Evolutionary conservation across 2,888 invertebrate species (phyloP).

Genomic region (Drosophila flavopinicola): DNA sequence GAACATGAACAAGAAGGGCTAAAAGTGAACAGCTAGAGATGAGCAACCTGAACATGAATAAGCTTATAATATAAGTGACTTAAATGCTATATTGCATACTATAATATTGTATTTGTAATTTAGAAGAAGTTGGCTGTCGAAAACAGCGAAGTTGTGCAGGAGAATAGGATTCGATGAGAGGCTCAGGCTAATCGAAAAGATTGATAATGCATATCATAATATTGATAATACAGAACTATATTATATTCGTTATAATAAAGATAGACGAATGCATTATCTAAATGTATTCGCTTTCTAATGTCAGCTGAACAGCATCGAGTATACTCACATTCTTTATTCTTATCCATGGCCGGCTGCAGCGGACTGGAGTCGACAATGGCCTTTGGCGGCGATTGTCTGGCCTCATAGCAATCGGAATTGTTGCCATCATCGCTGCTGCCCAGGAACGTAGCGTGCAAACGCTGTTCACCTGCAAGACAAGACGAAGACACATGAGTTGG

Average conservation of each 20-base stretch:
- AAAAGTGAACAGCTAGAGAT: background rate
- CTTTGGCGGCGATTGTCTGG: constrained; percentile 91
- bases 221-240: too few species aligned
- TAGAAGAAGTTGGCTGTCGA: too few species aligned
- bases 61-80: background rate
- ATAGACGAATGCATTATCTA: too few species aligned
- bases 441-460: constrained; percentile 83
- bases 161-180: background rate
- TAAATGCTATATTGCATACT: background rate
- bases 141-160: too few species aligned
- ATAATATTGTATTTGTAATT: background rate
- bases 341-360: constrained; percentile 95
- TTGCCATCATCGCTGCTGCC: constrained; percentile 83
- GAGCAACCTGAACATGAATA: background rate
- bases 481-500: background rate
- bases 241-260: too few species aligned
- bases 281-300: too few species aligned
- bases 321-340: constrained; percentile 99
- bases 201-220: too few species aligned
- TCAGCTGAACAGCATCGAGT: too few species aligned
- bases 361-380: constrained; percentile 97
- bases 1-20: constrained; percentile 30
- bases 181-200: too few species aligned
- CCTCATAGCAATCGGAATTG: constrained; percentile 83
- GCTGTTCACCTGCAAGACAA: constrained; percentile 81